Evolutionary conservation across 2,888 invertebrate genomes (phyloP), one percentile per base, ranked within the genome.

Genomic region (Rosalia funebris): DNA sequence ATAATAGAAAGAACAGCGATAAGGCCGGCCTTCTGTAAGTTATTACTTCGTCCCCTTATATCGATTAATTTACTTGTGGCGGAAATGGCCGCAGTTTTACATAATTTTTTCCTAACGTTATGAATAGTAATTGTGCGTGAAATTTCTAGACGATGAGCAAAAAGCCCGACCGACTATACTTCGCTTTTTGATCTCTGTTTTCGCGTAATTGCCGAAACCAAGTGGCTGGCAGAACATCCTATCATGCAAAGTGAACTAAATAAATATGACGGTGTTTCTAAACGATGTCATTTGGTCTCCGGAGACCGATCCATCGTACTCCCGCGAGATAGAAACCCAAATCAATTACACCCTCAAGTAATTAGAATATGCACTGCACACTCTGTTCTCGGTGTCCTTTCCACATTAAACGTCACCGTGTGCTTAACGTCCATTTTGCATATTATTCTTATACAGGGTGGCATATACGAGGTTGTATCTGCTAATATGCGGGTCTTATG

Each of bases 281-380:
- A 63, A 66, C 65, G 69, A 65, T 65, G 67, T 65, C 66, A 66
- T 65, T 66, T 65, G 55, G 55, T 71, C 73, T 65, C 73, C 20
- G 14, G 73, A 70, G 73, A 70, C 66, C 71, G 60, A 73, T 73
- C 73, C 73, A 73, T 73, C 69, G 63, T 73, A 61, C 63, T 71
- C 69, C 60, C 68, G 65, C 61, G 74, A 72, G 70, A 64, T 61
- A 64, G 68, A 70, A 67, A 73, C 72, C 71, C 72, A 71, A 73
- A 75, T 75, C 75, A 73, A 75, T 75, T 75, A 73, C 72, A 66
- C 65, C 70, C 67, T 53, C 69, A 65, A 75, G 72, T 75, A 73
- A 75, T 75, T 75, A 75, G 72, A 73, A 74, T 74, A 73, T 74
- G 71, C 72, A 67, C 63, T 50, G 37, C 50, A 37, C 39, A 42